Conservation (phyloP, 1,140 invertebrate species). For the Pseudomyrmex concolor region DNA sequence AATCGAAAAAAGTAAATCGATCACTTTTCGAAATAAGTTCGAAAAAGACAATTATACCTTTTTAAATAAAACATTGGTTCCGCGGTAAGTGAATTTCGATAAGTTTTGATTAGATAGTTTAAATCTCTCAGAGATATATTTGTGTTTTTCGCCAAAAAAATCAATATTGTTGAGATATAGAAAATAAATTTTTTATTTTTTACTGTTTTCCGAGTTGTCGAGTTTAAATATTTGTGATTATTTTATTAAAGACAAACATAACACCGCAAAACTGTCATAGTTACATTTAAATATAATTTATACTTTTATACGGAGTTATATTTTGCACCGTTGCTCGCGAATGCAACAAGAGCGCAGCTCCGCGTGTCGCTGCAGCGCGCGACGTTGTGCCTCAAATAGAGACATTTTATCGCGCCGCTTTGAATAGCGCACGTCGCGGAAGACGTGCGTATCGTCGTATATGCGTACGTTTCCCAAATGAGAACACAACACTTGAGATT, state of each 20-base stretch:
- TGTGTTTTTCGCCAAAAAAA: not conserved
- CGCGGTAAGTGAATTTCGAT: not conserved
- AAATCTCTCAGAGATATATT: not conserved
- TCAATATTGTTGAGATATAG: not conserved
- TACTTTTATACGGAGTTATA: not conserved
- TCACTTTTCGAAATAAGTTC: not conserved
- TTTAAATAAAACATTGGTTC: not conserved
- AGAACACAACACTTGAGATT: not conserved
- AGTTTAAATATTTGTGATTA: not conserved
- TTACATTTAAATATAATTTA: slow-evolving; percentile 13
- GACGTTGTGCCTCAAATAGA: slow-evolving; percentile 42
- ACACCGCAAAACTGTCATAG: not conserved
- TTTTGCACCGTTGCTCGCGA: not conserved
- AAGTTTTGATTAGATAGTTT: not conserved
- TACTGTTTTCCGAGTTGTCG: not conserved
- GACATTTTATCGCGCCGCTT: slow-evolving; percentile 34
- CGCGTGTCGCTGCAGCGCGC: not conserved
- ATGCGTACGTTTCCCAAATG: not conserved
- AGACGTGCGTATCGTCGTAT: not conserved
- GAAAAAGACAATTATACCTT: not conserved
- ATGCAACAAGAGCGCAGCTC: not conserved
- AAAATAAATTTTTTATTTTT: not conserved
- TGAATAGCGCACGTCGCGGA: slow-evolving; percentile 36
- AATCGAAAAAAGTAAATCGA: not conserved
- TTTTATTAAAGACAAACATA: not conserved